Evolutionary conservation across 1,140 invertebrate genomes (phyloP).

Genomic region (Atta colombica): DNA sequence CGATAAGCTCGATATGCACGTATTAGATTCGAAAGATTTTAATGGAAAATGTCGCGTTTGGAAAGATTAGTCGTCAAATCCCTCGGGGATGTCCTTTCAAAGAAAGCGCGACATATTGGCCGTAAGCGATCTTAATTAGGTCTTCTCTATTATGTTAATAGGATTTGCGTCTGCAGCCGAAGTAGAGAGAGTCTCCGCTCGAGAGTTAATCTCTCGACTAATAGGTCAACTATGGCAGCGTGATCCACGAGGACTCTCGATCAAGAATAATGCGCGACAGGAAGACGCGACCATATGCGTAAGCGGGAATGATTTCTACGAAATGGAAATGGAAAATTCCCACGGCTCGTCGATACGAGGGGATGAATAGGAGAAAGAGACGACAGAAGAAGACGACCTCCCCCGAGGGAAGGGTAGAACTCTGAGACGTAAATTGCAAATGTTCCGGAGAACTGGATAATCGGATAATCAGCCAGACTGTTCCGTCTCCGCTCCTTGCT

Average conservation of each 20-base stretch:
- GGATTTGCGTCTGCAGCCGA: conserved; percentile 40
- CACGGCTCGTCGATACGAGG: conserved; percentile 39
- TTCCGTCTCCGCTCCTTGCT: conserved; percentile 80
- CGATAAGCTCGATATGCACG: not conserved
- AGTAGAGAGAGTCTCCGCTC: conserved; percentile 11
- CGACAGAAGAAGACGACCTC: conserved; percentile 43
- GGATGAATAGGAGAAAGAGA: not conserved
- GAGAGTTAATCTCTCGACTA: conserved; percentile 34
- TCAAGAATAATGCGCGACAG: conserved; percentile 40
- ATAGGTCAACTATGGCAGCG: conserved; percentile 36
- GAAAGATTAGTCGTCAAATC: conserved; percentile 33
- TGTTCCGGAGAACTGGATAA: conserved; percentile 84
- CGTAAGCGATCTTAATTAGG: conserved; percentile 53
- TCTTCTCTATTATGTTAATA: conserved; percentile 59
- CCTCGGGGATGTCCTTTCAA: conserved; percentile 37
- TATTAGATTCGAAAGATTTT: conserved; percentile 44
- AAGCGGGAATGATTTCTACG: conserved; percentile 16
- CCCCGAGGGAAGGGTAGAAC: conserved; percentile 64
- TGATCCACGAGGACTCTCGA: conserved; percentile 47
- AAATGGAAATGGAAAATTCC: conserved; percentile 65
- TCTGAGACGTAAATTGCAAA: conserved; percentile 82
- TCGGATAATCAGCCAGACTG: conserved; percentile 86
- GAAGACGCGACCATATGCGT: not conserved
- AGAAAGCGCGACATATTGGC: conserved; percentile 44
- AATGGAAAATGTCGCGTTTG: conserved; percentile 39